phyloP scores from a whole-genome alignment of 2,888 invertebrate species.

The Drosophila engyochracea region DNA sequence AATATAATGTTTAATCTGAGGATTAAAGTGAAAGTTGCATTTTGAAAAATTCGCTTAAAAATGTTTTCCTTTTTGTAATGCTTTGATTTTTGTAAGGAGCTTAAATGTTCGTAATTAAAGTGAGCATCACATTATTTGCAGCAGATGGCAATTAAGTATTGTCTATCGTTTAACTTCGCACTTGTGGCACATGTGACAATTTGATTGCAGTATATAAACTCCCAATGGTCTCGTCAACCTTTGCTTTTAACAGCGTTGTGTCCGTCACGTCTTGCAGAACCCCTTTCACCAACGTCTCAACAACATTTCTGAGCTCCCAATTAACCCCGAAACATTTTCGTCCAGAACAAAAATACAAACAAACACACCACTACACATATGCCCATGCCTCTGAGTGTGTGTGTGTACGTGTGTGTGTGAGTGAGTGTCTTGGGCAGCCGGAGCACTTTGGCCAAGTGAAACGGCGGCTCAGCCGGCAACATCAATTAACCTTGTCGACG shows the following conservation, averaged over 20 bases:
- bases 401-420: neutral
- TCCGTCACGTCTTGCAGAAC: neutral
- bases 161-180: conserved; percentile 25
- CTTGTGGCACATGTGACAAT: conserved; percentile 6
- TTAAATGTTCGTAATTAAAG: neutral
- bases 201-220: conserved; percentile 15
- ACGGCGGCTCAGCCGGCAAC: conserved; percentile 53
- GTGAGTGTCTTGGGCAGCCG: conserved; percentile 24
- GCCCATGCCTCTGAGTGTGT: neutral
- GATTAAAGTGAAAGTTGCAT: neutral
- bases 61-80: neutral
- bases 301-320: conserved; percentile 45
- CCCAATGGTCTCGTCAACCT: conserved; percentile 1
- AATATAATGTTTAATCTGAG: neutral
- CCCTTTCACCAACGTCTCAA: neutral
- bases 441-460: conserved; percentile 56
- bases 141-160: conserved; percentile 2
- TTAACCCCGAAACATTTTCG: conserved; percentile 62
- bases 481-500: conserved; percentile 63
- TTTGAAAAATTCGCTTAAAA: accelerated
- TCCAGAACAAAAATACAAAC: conserved; percentile 26
- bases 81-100: neutral
- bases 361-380: neutral
- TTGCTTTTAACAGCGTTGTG: neutral
- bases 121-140: neutral